These are phyloP conservation scores for Mungos mungo DNA, from an alignment of 2,113 vertebrate species.

Conservation along the genomic window DNA sequence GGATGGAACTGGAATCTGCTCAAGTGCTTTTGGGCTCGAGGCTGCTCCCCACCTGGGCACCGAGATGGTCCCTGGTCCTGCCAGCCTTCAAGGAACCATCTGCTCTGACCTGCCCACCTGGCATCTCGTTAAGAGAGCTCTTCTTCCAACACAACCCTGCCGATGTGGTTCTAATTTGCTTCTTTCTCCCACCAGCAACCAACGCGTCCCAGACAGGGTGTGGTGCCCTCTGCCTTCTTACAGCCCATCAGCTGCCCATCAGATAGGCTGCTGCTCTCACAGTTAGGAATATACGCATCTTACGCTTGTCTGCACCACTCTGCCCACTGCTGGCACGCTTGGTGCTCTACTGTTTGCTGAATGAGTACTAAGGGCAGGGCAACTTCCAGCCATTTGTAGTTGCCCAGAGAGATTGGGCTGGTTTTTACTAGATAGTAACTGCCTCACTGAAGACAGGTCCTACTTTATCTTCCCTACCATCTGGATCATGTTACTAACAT, in stretches of 20 bases:
- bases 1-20: not conserved
- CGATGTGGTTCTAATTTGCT: not conserved
- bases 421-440: not conserved
- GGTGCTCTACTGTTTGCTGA: not conserved
- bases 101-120: not conserved
- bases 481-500: not conserved
- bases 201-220: not conserved
- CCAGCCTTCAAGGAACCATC: not conserved
- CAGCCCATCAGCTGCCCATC: not conserved
- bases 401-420: not conserved
- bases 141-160: not conserved
- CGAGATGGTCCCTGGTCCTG: not conserved
- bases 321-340: fast-evolving
- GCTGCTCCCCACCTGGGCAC: not conserved
- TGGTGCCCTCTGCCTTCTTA: not conserved
- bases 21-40: not conserved
- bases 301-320: not conserved
- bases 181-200: not conserved
- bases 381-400: not conserved
- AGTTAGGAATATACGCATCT: not conserved
- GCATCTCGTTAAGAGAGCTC: not conserved
- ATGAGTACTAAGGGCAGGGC: fast-evolving
- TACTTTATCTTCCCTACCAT: not conserved
- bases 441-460: not conserved
- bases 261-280: not conserved